phyloP scores from a whole-genome alignment of 2,888 invertebrate genomes.

The Sinhomidia bicolor region DNA sequence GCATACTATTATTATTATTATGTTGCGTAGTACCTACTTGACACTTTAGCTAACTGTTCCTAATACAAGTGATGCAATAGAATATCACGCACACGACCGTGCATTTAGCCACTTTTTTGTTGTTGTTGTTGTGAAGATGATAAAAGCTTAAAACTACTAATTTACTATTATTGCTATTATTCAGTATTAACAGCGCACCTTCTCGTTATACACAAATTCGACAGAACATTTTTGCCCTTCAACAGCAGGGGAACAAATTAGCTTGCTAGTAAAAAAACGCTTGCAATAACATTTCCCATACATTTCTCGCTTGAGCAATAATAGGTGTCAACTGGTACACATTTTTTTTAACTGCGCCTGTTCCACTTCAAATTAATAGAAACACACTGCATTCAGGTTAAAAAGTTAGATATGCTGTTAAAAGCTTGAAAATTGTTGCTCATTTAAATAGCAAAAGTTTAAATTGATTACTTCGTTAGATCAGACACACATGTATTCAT shows the following conservation, averaged over 20 bases:
- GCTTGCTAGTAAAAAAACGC: no score
- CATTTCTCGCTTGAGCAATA: background rate
- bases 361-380: no score
- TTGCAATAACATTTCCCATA: no score
- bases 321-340: background rate
- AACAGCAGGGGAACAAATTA: background rate
- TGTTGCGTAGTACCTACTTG: no score
- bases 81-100: conserved; percentile 18
- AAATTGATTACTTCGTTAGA: no score
- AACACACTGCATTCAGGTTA: no score
- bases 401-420: no score
- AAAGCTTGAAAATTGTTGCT: no score
- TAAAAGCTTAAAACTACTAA: background rate
- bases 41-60: conserved; percentile 33
- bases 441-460: no score
- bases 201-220: conserved; percentile 11
- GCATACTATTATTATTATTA: background rate
- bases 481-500: no score
- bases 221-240: conserved; percentile 5
- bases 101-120: no score
- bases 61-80: conserved; percentile 30
- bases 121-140: background rate
- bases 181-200: background rate
- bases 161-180: conserved; percentile 14
- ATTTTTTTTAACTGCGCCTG: no score